Conservation (phyloP, 64 coral and sea anemone genomes). For the Pachyseris speciosa region DNA sequence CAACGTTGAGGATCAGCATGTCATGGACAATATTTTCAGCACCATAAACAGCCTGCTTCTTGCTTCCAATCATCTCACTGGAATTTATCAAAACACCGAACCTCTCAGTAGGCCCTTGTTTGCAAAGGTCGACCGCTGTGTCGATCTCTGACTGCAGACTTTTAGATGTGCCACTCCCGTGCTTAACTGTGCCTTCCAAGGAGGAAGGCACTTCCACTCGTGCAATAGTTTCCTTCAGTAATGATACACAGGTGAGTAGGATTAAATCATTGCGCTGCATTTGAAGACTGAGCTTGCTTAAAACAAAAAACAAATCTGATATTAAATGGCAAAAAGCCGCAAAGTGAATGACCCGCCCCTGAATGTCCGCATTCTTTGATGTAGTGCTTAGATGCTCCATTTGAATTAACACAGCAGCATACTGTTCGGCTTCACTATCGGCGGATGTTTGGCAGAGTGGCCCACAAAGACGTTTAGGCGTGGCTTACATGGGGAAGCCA, state of each 20-base stretch:
- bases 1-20: background rate
- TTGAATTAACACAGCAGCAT: background rate
- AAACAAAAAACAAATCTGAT: background rate
- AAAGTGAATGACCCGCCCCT: background rate
- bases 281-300: background rate
- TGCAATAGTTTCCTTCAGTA: background rate
- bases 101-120: background rate
- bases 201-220: background rate
- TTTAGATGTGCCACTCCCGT: background rate
- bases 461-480: background rate
- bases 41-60: background rate
- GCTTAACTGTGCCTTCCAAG: background rate
- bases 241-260: background rate
- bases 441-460: background rate
- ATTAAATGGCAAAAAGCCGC: background rate
- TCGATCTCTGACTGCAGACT: background rate
- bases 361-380: background rate
- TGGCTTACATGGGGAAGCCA: background rate
- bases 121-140: background rate
- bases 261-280: background rate
- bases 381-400: background rate
- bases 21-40: background rate
- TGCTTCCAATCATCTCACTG: background rate
- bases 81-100: background rate
- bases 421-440: background rate